phyloP scores from a whole-genome alignment of 2,113 vertebrate genomes.

The Laticauda laticaudata region DNA sequence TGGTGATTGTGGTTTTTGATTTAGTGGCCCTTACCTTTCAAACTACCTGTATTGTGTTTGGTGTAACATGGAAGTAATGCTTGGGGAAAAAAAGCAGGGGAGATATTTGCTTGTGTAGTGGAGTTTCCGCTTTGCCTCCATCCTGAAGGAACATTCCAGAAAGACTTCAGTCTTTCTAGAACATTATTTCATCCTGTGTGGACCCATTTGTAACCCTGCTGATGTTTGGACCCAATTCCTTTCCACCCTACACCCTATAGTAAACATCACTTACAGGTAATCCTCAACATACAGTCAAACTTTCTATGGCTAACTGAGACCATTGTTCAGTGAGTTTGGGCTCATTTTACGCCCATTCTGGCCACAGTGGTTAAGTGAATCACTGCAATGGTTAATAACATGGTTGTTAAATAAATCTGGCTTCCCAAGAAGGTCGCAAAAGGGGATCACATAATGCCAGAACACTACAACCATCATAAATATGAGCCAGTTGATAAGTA shows the following conservation, averaged over 20 bases:
- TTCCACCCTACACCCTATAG: background rate
- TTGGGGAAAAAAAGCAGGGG: too few species aligned
- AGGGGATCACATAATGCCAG: background rate
- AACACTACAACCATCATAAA: background rate
- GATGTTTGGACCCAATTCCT: background rate
- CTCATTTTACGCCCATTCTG: accelerated
- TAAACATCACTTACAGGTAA: background rate
- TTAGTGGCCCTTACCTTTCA: conserved; percentile 9
- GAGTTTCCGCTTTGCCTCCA: background rate
- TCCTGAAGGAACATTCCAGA: background rate
- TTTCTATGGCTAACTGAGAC: background rate
- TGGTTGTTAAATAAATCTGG: background rate
- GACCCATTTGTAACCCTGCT: background rate
- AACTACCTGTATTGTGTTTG: background rate
- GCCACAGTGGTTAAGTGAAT: background rate
- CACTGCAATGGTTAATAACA: background rate
- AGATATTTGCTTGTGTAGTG: background rate
- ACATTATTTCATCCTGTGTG: background rate
- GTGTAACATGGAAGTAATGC: background rate
- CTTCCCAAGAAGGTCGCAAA: background rate
- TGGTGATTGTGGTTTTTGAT: background rate
- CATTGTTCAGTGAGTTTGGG: background rate
- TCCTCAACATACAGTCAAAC: background rate
- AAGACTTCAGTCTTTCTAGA: background rate
- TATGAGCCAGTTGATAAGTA: background rate